Base-by-base conservation (phyloP, 2,797 vertebrate species). In the Hypotaenidia philippensis region DNA sequence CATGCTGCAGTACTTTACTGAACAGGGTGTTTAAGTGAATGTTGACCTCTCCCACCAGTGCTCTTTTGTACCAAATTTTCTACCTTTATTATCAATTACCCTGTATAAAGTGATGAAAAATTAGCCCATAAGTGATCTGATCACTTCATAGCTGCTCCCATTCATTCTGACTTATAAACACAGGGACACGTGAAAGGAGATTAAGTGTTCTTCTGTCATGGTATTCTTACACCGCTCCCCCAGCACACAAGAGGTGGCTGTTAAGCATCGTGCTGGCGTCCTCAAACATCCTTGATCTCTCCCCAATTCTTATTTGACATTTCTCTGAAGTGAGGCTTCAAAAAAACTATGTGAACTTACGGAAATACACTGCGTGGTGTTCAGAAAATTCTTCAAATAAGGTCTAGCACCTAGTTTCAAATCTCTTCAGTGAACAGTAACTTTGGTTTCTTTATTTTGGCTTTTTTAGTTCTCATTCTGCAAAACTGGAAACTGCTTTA, bases 221-320 rank as follows among this genome's bases (percentile, higher is more conserved):
- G n/a, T 47, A 29, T 49, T 60, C 56, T 55, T 50, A 60, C 4
- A 76, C 3, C 0, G 0, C 19, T 61, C 16, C 27, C 27, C 14
- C 0, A 0, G 47, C 56, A 74, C 31, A 80, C 0, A 1, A 41
- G 32, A 83, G n/a, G 29, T 53, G 15, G 41, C 25, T 66, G 41
- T 60, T 80, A 75, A 66, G 21, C 45, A 41, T 18, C 0, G 0
- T 40, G 25, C 53, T 78, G 40, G 45, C 38, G 29, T 17, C 85
- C 61, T 86, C 72, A 82, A 57, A 31, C 29, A 61, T 44, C 34
- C 19, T n/a, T 53, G 76, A 27, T 83, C 44, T 77, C 16, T 14
- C 22, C 5, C 4, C 13, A 12, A 2, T 50, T 83, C 29, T 64
- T 74, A 68, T 52, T 11, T 79, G 38, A 32, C 16, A 9, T 57